Evolutionary conservation across 2,888 invertebrate genomes (phyloP).

Genomic region (Andrena minutula): DNA sequence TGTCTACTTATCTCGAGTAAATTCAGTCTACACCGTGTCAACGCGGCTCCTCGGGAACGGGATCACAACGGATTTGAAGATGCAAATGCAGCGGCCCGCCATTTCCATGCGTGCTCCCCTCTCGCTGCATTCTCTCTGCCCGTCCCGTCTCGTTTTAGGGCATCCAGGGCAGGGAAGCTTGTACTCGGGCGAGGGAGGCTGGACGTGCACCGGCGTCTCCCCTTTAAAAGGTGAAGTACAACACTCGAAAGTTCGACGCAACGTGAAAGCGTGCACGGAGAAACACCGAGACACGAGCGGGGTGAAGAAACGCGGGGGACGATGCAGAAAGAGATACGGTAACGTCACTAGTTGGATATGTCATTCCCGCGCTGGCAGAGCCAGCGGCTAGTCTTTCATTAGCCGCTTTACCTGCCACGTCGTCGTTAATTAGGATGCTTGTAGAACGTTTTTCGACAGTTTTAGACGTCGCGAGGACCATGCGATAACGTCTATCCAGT

Average conservation of each 20-base stretch:
- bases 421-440: constrained; percentile 61
- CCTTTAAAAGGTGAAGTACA: constrained; percentile 64
- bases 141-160: constrained; percentile 23
- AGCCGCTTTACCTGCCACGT: constrained; percentile 50
- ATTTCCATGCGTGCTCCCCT: constrained; percentile 54
- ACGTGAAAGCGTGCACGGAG: constrained; percentile 58
- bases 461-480: constrained; percentile 34
- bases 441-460: constrained; percentile 15
- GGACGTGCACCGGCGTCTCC: constrained; percentile 40
- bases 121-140: constrained; percentile 10
- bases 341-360: constrained; percentile 44
- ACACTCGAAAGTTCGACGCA: constrained; percentile 51
- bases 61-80: constrained; percentile 72
- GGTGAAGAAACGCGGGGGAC: constrained; percentile 19
- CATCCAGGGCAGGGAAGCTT: not conserved
- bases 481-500: too few relatives aligned
- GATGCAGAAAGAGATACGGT: constrained; percentile 19
- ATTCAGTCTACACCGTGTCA: constrained; percentile 71
- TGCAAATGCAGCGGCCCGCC: constrained; percentile 65
- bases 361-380: constrained; percentile 58
- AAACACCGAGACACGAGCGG: constrained; percentile 11
- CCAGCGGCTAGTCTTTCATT: constrained; percentile 59
- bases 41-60: constrained; percentile 58
- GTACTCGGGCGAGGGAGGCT: not conserved
- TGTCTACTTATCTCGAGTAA: constrained; percentile 73